Evolutionary conservation across 1,140 invertebrate species (phyloP).

Genomic region (Dendrolimus punctatus): DNA sequence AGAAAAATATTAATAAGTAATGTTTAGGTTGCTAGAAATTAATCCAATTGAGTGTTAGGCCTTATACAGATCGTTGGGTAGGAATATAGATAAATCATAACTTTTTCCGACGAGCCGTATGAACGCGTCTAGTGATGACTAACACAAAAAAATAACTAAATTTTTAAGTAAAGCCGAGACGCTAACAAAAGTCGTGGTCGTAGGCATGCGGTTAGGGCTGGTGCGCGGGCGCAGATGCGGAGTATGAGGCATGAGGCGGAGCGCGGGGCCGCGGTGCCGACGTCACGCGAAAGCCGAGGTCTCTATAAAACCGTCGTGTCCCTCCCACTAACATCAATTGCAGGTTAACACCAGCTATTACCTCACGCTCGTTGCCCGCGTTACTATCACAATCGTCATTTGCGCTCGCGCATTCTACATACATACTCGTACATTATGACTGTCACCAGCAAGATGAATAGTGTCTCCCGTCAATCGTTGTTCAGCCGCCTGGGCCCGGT

Average conservation of each 20-base stretch:
- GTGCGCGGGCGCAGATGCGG: too few species aligned
- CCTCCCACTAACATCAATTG: constrained; percentile 56
- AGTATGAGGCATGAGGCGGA: constrained; percentile 21
- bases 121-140: too few species aligned
- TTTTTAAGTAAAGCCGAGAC: constrained; percentile 35
- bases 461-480: constrained; percentile 61
- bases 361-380: constrained; percentile 45
- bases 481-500: constrained; percentile 56
- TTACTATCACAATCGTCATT: constrained; percentile 29
- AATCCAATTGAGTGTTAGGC: too few species aligned
- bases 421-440: constrained; percentile 56
- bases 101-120: too few species aligned
- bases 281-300: constrained; percentile 62
- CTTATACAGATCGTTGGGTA: too few species aligned
- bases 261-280: constrained; percentile 28
- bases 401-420: constrained; percentile 30
- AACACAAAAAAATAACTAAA: neutral
- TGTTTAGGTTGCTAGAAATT: too few species aligned
- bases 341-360: constrained; percentile 45
- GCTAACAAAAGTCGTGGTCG: constrained; percentile 29
- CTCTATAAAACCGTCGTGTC: constrained; percentile 56
- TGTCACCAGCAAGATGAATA: constrained; percentile 69
- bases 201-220: constrained; percentile 1
- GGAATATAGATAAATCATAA: too few species aligned
- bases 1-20: too few species aligned